A percentile compares a stretch with the other conserved stretches of the same genome.
Evolutionary conservation across 2,888 invertebrate genomes (phyloP).

Genomic region (Bimastos eiseni): DNA sequence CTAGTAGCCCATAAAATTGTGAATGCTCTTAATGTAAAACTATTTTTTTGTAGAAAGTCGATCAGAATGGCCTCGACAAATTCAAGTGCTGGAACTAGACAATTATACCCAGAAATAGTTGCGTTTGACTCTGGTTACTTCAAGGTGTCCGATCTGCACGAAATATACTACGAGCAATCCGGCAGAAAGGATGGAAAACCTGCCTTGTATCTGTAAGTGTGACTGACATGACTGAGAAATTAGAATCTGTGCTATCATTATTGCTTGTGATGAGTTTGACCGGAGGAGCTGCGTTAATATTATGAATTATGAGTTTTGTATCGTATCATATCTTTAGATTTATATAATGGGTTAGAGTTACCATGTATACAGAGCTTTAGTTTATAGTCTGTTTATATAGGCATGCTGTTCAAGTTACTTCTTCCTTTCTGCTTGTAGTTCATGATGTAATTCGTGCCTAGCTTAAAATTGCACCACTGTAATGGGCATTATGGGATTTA

Average conservation of each 20-base stretch:
- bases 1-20: too few species aligned
- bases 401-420: not conserved
- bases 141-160: conserved; percentile 54
- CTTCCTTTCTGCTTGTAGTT: not conserved
- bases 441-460: not conserved
- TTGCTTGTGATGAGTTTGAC: too few species aligned
- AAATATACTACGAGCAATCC: conserved; percentile 55
- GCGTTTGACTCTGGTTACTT: conserved; percentile 52
- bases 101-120: conserved; percentile 51
- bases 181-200: conserved; percentile 55
- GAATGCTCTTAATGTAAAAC: not conserved
- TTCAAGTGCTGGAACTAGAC: not conserved
- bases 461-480: not conserved
- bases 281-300: too few species aligned
- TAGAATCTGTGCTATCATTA: too few species aligned
- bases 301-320: too few species aligned
- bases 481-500: too few species aligned
- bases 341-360: too few species aligned
- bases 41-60: not conserved
- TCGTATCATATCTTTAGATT: too few species aligned
- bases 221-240: not conserved
- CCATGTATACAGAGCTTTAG: not conserved
- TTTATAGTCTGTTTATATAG: not conserved
- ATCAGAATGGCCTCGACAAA: not conserved
- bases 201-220: conserved; percentile 53